phyloP scores from a whole-genome alignment of 2,888 invertebrate genomes.

The Boloria selene region DNA sequence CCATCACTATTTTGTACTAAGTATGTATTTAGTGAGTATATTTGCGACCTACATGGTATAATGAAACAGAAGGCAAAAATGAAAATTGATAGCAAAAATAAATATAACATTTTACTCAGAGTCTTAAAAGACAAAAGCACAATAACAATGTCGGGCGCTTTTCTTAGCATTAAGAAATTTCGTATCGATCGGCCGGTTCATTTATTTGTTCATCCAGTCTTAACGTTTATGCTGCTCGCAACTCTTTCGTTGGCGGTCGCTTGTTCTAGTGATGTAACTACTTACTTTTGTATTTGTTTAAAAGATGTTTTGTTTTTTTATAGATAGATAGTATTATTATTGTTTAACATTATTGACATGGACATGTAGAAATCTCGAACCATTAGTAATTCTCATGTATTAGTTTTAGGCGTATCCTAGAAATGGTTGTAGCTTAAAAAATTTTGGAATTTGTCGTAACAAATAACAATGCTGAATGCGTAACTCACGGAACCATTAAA shows the following conservation, averaged over 20 bases:
- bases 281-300: not conserved
- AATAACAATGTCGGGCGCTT: slow-evolving; percentile 52
- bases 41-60: too few relatives aligned
- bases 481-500: too few relatives aligned
- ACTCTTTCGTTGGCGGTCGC: slow-evolving; percentile 66
- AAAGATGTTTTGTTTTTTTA: slow-evolving; percentile 20
- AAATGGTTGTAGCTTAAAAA: too few relatives aligned
- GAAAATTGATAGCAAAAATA: slow-evolving; percentile 10
- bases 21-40: too few relatives aligned
- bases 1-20: too few relatives aligned
- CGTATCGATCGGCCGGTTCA: slow-evolving; percentile 67
- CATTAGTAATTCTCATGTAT: too few relatives aligned
- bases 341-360: too few relatives aligned
- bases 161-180: slow-evolving; percentile 60
- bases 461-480: too few relatives aligned
- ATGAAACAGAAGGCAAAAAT: slow-evolving; percentile 2
- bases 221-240: slow-evolving; percentile 72
- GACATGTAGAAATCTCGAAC: too few relatives aligned
- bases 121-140: slow-evolving; percentile 45
- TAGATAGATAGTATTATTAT: too few relatives aligned
- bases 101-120: slow-evolving; percentile 8
- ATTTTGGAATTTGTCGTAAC: too few relatives aligned
- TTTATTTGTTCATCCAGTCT: slow-evolving; percentile 79
- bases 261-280: slow-evolving; percentile 31
- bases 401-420: too few relatives aligned